These are phyloP conservation scores for Lophura nycthemera DNA, from an alignment of 2,113 vertebrate genomes.

Conservation along the genomic window DNA sequence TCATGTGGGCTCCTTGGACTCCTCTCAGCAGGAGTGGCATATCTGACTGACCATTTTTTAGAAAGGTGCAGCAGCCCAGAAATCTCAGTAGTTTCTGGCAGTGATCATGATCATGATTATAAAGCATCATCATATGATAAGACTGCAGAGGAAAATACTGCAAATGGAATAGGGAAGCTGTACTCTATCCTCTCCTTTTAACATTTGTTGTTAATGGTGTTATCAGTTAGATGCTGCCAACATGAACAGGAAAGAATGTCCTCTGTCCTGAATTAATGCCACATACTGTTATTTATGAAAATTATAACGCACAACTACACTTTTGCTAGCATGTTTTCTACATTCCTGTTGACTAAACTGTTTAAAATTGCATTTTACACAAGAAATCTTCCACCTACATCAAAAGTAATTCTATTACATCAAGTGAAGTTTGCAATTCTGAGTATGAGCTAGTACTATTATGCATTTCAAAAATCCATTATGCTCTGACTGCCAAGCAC, in stretches of 20 bases:
- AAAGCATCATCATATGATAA: not conserved
- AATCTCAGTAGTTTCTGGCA: not conserved
- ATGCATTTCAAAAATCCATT: not conserved
- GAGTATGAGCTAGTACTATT: not conserved
- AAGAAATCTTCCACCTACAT: not conserved
- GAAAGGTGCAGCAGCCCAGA: not conserved
- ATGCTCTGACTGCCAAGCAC: not conserved
- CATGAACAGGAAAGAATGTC: not conserved
- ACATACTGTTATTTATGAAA: not conserved
- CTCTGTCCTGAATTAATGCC: not conserved
- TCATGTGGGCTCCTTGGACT: not conserved
- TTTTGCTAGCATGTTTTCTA: not conserved
- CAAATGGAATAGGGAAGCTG: not conserved
- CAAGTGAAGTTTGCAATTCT: not conserved
- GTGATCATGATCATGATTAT: not conserved
- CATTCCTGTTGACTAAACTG: not conserved
- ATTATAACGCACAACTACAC: not conserved
- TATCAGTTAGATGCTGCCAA: not conserved
- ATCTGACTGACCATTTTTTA: not conserved
- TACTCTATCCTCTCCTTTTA: not conserved
- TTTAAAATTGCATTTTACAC: not conserved
- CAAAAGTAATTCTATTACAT: not conserved
- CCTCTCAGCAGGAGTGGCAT: not conserved
- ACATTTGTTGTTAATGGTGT: not conserved
- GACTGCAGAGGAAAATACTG: not conserved